Percentiles rank a stretch among this genome's conserved stretches.
These are phyloP conservation scores for Eupsittula cactorum DNA, from an alignment of 2,113 vertebrate genomes.

Conservation along the genomic window DNA sequence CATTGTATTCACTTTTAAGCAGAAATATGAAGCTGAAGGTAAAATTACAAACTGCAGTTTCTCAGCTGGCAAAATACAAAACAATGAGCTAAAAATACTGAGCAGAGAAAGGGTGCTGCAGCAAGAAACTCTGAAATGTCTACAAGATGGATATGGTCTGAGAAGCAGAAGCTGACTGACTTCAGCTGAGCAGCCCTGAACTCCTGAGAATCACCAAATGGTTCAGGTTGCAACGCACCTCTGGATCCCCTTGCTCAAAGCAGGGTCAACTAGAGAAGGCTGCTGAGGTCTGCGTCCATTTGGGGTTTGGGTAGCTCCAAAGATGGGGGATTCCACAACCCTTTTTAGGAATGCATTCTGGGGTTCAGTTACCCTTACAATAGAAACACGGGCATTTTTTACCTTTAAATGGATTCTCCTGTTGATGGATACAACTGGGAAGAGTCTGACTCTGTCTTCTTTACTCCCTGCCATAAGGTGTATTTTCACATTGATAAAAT, in stretches of 20 bases:
- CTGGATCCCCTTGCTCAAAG: neutral
- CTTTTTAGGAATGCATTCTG: neutral
- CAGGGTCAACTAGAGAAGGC: neutral
- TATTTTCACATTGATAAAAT: neutral
- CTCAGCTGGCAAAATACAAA: slow-evolving; percentile 82
- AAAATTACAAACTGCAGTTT: slow-evolving; percentile 81
- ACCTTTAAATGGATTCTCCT: neutral
- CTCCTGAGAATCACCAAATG: neutral
- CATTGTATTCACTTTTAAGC: slow-evolving; percentile 85
- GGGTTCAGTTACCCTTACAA: neutral
- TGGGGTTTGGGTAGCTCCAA: neutral
- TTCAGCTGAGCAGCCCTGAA: neutral
- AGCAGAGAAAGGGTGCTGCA: slow-evolving; percentile 71
- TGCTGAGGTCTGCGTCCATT: neutral
- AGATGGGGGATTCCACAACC: neutral
- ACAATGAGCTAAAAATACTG: slow-evolving; percentile 84
- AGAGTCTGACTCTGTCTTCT: neutral
- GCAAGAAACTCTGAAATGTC: slow-evolving; percentile 64
- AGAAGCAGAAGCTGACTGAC: slow-evolving; percentile 44
- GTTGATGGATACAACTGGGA: neutral
- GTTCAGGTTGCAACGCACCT: neutral
- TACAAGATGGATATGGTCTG: slow-evolving; percentile 53
- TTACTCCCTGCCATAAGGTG: neutral
- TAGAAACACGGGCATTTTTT: accelerated
- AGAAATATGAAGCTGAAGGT: slow-evolving; percentile 83